Base-by-base conservation (phyloP, 1,140 invertebrate genomes). In the Meloidogyne exigua region DNA sequence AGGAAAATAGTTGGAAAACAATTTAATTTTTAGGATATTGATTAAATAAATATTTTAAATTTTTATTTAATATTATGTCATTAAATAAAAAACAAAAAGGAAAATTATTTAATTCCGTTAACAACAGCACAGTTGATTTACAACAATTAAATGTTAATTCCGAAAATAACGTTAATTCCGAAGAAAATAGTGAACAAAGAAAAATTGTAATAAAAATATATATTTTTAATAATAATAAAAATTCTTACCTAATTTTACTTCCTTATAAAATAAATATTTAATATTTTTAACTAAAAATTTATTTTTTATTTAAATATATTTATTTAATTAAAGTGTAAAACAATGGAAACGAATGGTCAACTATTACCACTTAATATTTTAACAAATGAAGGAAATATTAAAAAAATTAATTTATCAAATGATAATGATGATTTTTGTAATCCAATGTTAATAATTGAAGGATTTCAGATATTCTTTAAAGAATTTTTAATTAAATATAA, bases 281-380 rank as follows among this genome's bases (percentile, higher is more conserved):
- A 3, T 32, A 32, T 32, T 32, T 32, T 32, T 32, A 32, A 32
- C 7, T 32, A 32, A 32, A 32, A 26, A 68, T 32, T 36, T 10
- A 68, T 36, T 44, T 44, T 15, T 39, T 15, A 18, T 39, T 15
- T 15, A 49, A 18, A 49, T 49, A 23, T 69, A 2, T 69, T 70
- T 13, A 32, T 44, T 18, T 5, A 26, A 69, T 26, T 12, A 44
- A 23, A 23, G 13, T 5, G 25, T 3, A 25, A 13, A 42, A 36
- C 5, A 36, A 57, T 13, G 15, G 28, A 70, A 70, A 18, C 2
- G 15, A 57, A 28, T 72, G 71, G 71, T 18, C n/a, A 23, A 26
- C n/a, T 57, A 64, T 72, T 21, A n/a, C 21, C 71, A 64, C 21
- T 57, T 64, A 23, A 21, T 57, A 21, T 7, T 72, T 72, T 72